A percentile compares a stretch with the other conserved stretches of the same genome.
These are phyloP conservation scores for Myotis daubentonii DNA, from an alignment of 2,797 vertebrate genomes.

Conservation along the genomic window DNA sequence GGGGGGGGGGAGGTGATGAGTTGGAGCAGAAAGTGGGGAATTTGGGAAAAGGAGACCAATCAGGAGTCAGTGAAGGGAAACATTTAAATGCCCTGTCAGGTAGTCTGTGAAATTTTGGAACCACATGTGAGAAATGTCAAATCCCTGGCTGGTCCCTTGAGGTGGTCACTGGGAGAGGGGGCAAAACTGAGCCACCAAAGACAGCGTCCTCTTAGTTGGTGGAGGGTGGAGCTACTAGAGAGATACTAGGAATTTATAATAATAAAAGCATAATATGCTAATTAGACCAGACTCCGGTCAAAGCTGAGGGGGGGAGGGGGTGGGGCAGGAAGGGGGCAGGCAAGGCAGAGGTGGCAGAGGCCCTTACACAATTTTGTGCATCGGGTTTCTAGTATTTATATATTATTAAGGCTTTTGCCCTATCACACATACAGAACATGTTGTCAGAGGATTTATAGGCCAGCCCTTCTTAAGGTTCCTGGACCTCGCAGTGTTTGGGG, in stretches of 20 bases:
- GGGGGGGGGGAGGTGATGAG: not conserved
- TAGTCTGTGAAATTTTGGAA: not conserved
- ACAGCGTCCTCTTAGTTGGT: not conserved
- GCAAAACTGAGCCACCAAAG: not conserved
- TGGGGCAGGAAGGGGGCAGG: fast-evolving
- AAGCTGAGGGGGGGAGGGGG: too few species aligned
- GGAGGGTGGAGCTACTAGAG: not conserved
- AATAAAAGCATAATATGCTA: too few species aligned
- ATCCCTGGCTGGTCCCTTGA: not conserved
- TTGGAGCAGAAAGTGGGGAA: not conserved
- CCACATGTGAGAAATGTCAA: not conserved
- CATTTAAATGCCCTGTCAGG: not conserved
- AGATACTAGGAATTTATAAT: not conserved
- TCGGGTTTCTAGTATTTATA: too few species aligned
- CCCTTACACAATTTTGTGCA: too few species aligned
- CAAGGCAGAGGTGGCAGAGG: too few species aligned
- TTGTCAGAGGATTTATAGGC: not conserved
- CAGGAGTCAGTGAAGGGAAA: not conserved
- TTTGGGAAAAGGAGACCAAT: not conserved
- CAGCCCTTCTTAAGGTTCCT: not conserved
- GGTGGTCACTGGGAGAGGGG: not conserved
- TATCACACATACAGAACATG: not conserved
- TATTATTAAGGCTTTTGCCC: not conserved
- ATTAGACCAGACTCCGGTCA: too few species aligned
- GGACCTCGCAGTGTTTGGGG: too few species aligned